Base-by-base conservation (phyloP, 2,888 invertebrate genomes). In the Lobophora halterata region DNA sequence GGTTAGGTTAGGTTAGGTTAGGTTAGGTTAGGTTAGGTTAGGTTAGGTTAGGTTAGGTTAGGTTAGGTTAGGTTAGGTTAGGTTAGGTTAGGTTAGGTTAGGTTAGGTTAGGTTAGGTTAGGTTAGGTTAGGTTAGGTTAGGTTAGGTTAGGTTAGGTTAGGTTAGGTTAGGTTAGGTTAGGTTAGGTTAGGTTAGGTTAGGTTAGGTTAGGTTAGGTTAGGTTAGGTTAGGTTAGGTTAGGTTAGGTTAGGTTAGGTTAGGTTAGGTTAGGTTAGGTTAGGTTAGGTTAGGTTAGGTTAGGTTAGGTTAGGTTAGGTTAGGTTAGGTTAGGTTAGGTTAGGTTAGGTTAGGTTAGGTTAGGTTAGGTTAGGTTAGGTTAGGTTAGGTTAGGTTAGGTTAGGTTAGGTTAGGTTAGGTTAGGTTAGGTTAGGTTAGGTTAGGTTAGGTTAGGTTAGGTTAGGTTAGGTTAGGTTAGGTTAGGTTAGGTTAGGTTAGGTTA, bases 201-300 rank as follows among this genome's bases (percentile, higher is more conserved):
- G 43, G 43, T 43, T 40, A 43, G 40, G 40, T 44, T 36, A 46
- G 44, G 42, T 41, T 41, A n/a, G n/a, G n/a, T n/a, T n/a, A n/a
- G n/a, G n/a, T n/a, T n/a, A 19, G 36, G 29, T 36, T 26, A 20
- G 31, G 32, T 32, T 33, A 34, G 33, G 20, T 36, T 27, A 31
- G 36, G 29, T 31, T 21, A 19, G 38, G 33, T 33, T 28, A 33
- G 33, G 30, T 33, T 24, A 28, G 42, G 30, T 42, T 21, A 34
- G 36, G 30, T 35, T 20, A 21, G 33, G 32, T 32, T 27, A 32
- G 32, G 29, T 32, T 23, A 33, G 30, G 32, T 43, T 24, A 35
- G 38, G 28, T 37, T 36, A 36, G 42, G 42, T 36, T 36, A 32
- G 36, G 40, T 40, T 33, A 40, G 40, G 40, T 40, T 29, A 36